These are phyloP conservation scores for Enteromius argenteus DNA, from an alignment of 2,797 vertebrate genomes.

Conservation along the genomic window DNA sequence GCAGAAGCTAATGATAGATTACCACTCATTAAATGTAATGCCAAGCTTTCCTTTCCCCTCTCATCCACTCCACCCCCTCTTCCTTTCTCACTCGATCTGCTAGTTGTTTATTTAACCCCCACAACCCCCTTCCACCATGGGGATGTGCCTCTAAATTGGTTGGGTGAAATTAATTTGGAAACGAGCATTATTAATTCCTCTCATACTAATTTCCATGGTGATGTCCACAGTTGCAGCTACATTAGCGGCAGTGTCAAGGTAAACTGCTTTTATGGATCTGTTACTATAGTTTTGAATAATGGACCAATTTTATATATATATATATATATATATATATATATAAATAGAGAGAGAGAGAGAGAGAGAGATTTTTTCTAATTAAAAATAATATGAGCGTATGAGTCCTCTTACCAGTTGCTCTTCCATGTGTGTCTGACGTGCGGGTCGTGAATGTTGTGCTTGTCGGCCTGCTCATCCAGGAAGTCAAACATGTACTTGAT, in stretches of 20 bases:
- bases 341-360: no score
- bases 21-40: conserved; percentile 76
- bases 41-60: conserved; percentile 37
- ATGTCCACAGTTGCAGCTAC: conserved; percentile 64
- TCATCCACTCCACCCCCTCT: conserved; percentile 21
- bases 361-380: no score
- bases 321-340: no score
- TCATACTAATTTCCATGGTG: conserved; percentile 66
- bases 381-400: background rate
- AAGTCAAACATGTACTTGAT: conserved; percentile 99
- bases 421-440: conserved; percentile 98
- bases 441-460: conserved; percentile 94
- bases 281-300: background rate
- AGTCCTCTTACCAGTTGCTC: conserved; percentile 94
- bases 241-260: conserved; percentile 45
- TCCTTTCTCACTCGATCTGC: conserved; percentile 29
- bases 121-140: conserved; percentile 53
- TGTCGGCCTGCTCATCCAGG: conserved; percentile 96
- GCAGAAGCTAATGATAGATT: conserved; percentile 91
- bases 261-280: background rate
- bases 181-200: conserved; percentile 67
- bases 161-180: conserved; percentile 78
- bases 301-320: no score
- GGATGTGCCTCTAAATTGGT: conserved; percentile 68
- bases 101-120: conserved; percentile 66